Evolutionary conservation across 2,888 invertebrate species (phyloP), one percentile per base, ranked within the genome.

Genomic region (Phytoseiulus persimilis): DNA sequence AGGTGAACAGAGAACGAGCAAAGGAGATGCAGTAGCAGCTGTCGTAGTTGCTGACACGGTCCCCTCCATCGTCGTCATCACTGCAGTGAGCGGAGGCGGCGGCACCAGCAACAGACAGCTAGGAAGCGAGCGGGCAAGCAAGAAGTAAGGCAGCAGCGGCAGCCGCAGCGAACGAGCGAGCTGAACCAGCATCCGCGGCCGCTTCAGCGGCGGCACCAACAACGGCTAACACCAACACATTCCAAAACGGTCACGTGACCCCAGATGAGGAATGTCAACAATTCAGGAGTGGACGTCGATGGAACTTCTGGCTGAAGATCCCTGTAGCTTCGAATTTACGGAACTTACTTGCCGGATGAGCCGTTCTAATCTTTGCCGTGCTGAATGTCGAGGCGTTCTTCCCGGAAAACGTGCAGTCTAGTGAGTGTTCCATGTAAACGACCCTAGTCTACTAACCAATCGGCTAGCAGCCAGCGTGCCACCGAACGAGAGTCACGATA

Each of bases 161-260:
- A 9, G 39, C 9, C 3, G 39, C 39, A 9, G 39, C 39, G 9
- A 39, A 39, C 39, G 39, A 39, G 39, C 9, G 39, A 39, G 39
- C 39, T 9, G 39, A 3, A 39, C 39, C 39, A 39, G 39, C 39
- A 39, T 39, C 65, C 11, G 65, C 65, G 65, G 65, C 65, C 65
- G 65, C 65, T 65, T 3, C 65, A 28, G 65, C 65, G 65, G 65
- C 65, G 65, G 65, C 65, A 65, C 65, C 65, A 65, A 23, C 65
- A 28, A 65, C 65, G 65, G 65, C 65, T 6, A 65, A 65, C 65
- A 65, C 65, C 65, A 65, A 6, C 65, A 65, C 87, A 87, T 87
- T 87, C 87, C 87, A 87, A 33, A 87, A 45, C 87, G 87, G 87
- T 87, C 87, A 87, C 87, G 87, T 87, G 87, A 87, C 45, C 87